Base-by-base conservation (phyloP, 1,140 invertebrate genomes). In the Latrodectus geometricus region DNA sequence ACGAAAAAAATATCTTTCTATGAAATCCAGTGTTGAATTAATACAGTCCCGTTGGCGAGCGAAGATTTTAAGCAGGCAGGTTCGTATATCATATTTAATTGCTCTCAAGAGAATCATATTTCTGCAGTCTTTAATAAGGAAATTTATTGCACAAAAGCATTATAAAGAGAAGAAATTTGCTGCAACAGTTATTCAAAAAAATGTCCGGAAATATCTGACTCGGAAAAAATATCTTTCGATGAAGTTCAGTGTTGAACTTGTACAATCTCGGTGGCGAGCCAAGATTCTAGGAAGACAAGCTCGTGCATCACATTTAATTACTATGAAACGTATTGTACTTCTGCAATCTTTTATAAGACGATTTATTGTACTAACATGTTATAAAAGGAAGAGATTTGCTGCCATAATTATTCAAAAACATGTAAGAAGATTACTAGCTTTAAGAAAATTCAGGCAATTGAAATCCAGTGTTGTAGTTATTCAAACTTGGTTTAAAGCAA, bases 401-500 rank as follows among this genome's bases (percentile, higher is more conserved):
- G n/a, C n/a, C 48, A 49, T 79, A 21, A 17, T 49, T 17, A 79
- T 79, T 66, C 77, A 79, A 48, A 15, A 52, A 49, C 15, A 48
- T 48, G 21, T 21, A 23, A 23, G 77, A 5, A 79, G 49, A 49
- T 49, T 23, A 15, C 8, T 79, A 9, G n/a, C 11, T 48, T 11
- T 8, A 20, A 79, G 17, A 48, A 49, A 9, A 15, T 79, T 23
- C 48, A 14, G 54, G 5, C 17, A 49, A 79, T 4, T 61, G 15
- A 23, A 68, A 48, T 11, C 9, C 48, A 52, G 50, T 35, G 48
- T 48, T 8, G 66, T 87, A 17, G 11, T 61, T 15, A 23, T 87
- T 12, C 85, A 87, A 56, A 21, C 12, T 12, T 20, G 50, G 20
- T 79, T 52, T 68, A 73, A 54, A 48, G 85, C 85, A 17, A 35